These are phyloP conservation scores for Holothuria glaberrima DNA, from an alignment of 35 echinoderm and acorn worm genomes.

Conservation along the genomic window DNA sequence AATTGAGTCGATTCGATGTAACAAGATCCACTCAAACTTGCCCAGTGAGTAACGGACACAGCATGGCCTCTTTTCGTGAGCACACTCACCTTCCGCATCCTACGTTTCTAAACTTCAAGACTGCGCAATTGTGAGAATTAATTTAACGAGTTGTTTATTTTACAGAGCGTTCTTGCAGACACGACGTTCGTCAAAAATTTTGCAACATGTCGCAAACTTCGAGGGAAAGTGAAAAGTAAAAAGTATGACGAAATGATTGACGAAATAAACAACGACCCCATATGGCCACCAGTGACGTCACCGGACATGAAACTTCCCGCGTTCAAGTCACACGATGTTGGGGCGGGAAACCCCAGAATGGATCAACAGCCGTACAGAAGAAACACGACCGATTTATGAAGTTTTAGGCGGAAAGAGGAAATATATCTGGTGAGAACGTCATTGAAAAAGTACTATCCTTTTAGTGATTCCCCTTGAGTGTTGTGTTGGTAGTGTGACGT, in stretches of 20 bases:
- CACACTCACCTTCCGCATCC: too few species aligned
- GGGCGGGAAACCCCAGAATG: conserved; percentile 15
- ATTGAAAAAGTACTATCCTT: too few species aligned
- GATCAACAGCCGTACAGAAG: background rate
- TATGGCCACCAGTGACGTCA: conserved; percentile 78
- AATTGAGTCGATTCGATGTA: background rate
- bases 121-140: background rate
- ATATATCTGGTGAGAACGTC: too few species aligned
- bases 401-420: too few species aligned
- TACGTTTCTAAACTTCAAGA: background rate
- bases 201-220: conserved; percentile 65
- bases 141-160: conserved; percentile 4
- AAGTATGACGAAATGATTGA: conserved; percentile 63
- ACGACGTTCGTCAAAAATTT: conserved; percentile 58
- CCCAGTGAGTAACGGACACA: too few species aligned
- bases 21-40: background rate
- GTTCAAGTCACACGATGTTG: conserved; percentile 2
- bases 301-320: background rate
- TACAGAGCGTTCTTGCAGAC: conserved; percentile 80
- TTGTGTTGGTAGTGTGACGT: too few species aligned
- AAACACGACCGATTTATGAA: conserved; percentile 19
- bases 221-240: conserved; percentile 43
- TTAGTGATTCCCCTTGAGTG: too few species aligned
- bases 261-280: conserved; percentile 69
- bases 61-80: too few species aligned